Evolutionary conservation across 2,113 vertebrate genomes (phyloP).

Genomic region (Pagrus major): DNA sequence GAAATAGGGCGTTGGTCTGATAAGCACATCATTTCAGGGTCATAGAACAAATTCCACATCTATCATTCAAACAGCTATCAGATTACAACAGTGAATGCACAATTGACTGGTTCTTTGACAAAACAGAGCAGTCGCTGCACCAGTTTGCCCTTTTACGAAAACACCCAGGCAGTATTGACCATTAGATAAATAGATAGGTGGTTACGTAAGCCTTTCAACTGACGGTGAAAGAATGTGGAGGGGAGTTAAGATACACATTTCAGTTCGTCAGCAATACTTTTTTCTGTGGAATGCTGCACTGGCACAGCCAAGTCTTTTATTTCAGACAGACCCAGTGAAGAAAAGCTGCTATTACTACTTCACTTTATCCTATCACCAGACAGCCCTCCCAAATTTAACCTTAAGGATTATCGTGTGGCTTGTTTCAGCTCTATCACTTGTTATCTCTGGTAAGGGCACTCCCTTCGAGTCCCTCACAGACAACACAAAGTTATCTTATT

Average conservation of each 20-base stretch:
- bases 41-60: constrained; percentile 52
- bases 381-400: background rate
- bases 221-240: constrained; percentile 67
- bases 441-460: constrained; percentile 27
- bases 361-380: background rate
- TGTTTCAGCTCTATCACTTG: constrained; percentile 8
- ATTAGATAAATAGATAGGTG: constrained; percentile 31
- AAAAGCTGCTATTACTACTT: constrained; percentile 3
- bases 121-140: constrained; percentile 18
- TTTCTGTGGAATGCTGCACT: constrained; percentile 30
- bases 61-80: constrained; percentile 15
- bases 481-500: background rate
- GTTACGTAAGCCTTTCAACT: constrained; percentile 57
- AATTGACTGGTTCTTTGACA: constrained; percentile 2
- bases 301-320: background rate
- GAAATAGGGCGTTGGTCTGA: constrained; percentile 11
- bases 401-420: background rate
- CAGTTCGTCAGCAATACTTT: constrained; percentile 48
- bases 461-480: constrained; percentile 9
- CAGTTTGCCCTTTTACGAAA: constrained; percentile 20
- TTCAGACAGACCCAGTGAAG: constrained; percentile 9
- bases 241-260: constrained; percentile 58
- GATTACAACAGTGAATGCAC: constrained; percentile 11
- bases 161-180: constrained; percentile 31
- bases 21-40: constrained; percentile 22